phyloP scores from a whole-genome alignment of 2,797 vertebrate genomes.

The Melanotaenia maccullochi region DNA sequence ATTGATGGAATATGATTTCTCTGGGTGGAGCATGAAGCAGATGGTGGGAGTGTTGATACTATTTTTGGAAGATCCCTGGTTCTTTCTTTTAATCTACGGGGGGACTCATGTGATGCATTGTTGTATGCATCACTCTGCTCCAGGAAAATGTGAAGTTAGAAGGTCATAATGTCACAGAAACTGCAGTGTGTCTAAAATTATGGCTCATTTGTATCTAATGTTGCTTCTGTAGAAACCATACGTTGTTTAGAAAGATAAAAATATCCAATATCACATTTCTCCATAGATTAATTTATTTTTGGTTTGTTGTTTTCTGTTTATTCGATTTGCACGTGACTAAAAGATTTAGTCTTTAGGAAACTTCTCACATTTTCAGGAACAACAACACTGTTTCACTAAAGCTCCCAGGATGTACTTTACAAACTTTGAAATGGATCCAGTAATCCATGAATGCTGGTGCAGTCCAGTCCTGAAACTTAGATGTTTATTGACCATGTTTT shows the following conservation, averaged over 20 bases:
- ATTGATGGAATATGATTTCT: constrained; percentile 82
- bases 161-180: constrained; percentile 34
- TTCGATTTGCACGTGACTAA: not conserved
- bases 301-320: not conserved
- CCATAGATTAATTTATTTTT: not conserved
- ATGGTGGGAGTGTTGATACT: constrained; percentile 76
- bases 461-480: constrained; percentile 21
- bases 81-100: constrained; percentile 65
- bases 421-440: constrained; percentile 5
- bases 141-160: constrained; percentile 57
- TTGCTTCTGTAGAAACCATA: not conserved
- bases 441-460: not conserved
- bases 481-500: constrained; percentile 21
- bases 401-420: not conserved
- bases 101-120: constrained; percentile 62
- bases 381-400: not conserved
- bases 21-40: constrained; percentile 72
- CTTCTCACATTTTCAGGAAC: not conserved
- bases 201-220: not conserved
- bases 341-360: not conserved
- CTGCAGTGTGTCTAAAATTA: constrained; percentile 30
- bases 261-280: not conserved
- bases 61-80: constrained; percentile 75
- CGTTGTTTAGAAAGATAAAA: not conserved
- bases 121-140: constrained; percentile 54